These are phyloP conservation scores for Neoarius graeffei DNA, from an alignment of 2,113 vertebrate genomes.

Conservation along the genomic window DNA sequence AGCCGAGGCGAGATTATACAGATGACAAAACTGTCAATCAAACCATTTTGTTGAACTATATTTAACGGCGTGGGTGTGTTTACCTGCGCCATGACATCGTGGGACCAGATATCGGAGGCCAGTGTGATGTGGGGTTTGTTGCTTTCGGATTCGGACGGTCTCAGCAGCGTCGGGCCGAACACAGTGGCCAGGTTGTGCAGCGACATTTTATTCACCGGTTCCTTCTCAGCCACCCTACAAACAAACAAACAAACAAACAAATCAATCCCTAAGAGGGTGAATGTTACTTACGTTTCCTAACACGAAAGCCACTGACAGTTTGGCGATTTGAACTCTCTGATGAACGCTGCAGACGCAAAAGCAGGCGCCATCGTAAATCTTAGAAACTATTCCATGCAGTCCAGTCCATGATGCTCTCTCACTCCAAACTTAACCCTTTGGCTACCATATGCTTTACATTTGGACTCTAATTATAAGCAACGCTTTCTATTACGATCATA, in stretches of 20 bases:
- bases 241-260: background rate
- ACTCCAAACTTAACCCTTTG: background rate
- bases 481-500: background rate
- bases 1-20: background rate
- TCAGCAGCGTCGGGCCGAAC: slow-evolving; percentile 94
- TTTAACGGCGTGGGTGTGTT: background rate
- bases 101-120: slow-evolving; percentile 97
- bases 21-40: background rate
- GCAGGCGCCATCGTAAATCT: background rate
- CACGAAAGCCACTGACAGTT: background rate
- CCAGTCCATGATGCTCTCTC: background rate
- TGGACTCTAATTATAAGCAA: background rate
- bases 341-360: background rate
- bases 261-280: too few species aligned
- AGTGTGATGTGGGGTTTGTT: slow-evolving; percentile 87
- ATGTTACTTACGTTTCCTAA: background rate
- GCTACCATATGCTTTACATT: background rate
- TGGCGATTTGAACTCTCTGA: background rate
- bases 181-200: slow-evolving; percentile 97
- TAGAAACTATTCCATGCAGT: background rate
- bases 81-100: slow-evolving; percentile 99
- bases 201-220: slow-evolving; percentile 98
- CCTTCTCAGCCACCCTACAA: slow-evolving; percentile 94
- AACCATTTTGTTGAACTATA: background rate
- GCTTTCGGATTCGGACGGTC: slow-evolving; percentile 90